Evolutionary conservation across 2,113 vertebrate genomes (phyloP).

Genomic region (Azemiops feae): DNA sequence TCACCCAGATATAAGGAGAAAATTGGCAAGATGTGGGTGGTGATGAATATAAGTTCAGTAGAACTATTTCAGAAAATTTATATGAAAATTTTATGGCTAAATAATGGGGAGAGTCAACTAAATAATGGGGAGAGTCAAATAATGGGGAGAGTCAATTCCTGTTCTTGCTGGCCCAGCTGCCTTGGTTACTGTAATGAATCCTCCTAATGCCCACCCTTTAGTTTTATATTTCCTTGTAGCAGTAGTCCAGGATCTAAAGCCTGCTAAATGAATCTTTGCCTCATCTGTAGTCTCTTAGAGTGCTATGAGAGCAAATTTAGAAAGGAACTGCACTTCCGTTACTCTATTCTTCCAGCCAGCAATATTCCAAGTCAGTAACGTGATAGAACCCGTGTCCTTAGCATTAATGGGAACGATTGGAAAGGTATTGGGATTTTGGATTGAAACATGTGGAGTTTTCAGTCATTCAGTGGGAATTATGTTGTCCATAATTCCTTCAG

Average conservation of each 20-base stretch:
- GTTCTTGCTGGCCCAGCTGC: background rate
- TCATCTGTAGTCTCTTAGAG: background rate
- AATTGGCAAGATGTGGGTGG: background rate
- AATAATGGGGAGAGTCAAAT: background rate
- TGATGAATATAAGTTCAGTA: background rate
- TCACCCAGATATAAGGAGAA: background rate
- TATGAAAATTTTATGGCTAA: background rate
- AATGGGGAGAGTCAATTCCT: background rate
- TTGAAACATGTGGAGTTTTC: background rate
- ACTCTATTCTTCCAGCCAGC: background rate
- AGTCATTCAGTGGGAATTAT: background rate
- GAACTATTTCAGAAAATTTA: background rate
- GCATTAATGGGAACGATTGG: background rate
- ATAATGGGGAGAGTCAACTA: background rate
- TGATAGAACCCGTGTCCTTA: background rate
- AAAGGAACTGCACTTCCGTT: background rate
- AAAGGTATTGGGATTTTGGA: background rate
- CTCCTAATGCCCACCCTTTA: background rate
- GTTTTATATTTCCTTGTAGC: background rate
- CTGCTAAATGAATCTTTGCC: background rate
- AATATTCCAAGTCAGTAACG: background rate
- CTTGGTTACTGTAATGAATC: background rate
- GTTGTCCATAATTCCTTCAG: background rate
- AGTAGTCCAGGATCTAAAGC: background rate
- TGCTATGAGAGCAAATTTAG: background rate